phyloP scores from a whole-genome alignment of 2,888 invertebrate genomes.

The Abrostola tripartita region DNA sequence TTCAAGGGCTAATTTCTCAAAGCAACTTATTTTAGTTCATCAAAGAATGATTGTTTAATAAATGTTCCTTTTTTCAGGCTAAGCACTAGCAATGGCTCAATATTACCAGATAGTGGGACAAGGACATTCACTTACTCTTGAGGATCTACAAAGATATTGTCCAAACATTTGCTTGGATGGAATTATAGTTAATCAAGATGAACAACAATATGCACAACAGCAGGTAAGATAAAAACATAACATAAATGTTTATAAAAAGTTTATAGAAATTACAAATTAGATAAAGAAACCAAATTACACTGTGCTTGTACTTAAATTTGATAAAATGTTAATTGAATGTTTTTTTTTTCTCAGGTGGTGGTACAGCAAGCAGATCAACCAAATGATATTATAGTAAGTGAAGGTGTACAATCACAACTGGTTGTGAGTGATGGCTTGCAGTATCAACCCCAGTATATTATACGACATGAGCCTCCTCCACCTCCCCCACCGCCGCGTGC shows the following conservation, averaged over 20 bases:
- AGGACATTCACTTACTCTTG: constrained; percentile 86
- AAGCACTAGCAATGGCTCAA: constrained; percentile 90
- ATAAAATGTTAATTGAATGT: not conserved
- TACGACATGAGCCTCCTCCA: constrained; percentile 80
- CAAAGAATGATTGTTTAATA: constrained; percentile 5
- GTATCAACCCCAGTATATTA: constrained; percentile 85
- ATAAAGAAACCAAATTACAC: too few species aligned
- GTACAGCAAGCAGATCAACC: constrained; percentile 86
- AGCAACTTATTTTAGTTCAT: not conserved
- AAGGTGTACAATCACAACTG: constrained; percentile 80
- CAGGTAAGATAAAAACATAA: constrained; percentile 68
- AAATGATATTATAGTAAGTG: constrained; percentile 88
- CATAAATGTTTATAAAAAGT: constrained; percentile 2
- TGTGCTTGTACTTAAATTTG: too few species aligned
- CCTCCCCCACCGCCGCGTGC: constrained; percentile 74
- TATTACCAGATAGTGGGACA: constrained; percentile 91
- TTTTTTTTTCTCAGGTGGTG: constrained; percentile 73
- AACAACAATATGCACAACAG: constrained; percentile 84
- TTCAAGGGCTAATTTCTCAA: too few species aligned
- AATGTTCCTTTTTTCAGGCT: constrained; percentile 69
- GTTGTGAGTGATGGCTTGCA: constrained; percentile 84
- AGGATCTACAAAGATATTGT: constrained; percentile 90
- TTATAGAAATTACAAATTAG: not conserved
- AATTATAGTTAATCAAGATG: constrained; percentile 85
- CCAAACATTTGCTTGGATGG: constrained; percentile 89